Conservation (phyloP, 2,888 invertebrate species). For the Drosophila cracens region DNA sequence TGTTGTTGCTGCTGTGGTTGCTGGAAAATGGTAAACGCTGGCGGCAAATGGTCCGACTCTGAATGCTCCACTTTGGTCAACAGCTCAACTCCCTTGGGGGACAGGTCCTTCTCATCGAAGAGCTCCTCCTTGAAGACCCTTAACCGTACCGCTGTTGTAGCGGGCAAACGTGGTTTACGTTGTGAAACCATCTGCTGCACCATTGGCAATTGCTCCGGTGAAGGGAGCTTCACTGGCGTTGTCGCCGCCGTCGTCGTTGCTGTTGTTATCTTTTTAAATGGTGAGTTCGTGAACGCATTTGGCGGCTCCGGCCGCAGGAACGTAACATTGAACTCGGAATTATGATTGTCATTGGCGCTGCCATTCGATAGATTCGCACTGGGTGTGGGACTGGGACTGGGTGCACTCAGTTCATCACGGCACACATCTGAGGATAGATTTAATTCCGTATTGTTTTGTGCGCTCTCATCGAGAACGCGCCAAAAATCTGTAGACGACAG, state of each 20-base stretch:
- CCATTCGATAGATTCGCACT: slow-evolving; percentile 42
- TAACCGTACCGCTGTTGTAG: slow-evolving; percentile 68
- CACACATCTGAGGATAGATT: slow-evolving; percentile 61
- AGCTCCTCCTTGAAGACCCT: slow-evolving; percentile 78
- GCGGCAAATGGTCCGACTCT: slow-evolving; percentile 65
- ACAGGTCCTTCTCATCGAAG: slow-evolving; percentile 53
- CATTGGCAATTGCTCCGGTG: slow-evolving; percentile 55
- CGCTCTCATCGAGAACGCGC: slow-evolving; percentile 83
- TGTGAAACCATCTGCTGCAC: slow-evolving; percentile 42
- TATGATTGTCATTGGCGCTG: slow-evolving; percentile 58
- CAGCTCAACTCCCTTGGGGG: slow-evolving; percentile 16
- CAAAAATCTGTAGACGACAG: slow-evolving; percentile 84
- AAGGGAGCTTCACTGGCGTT: slow-evolving; percentile 61
- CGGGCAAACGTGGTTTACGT: slow-evolving; percentile 62
- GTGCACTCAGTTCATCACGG: slow-evolving; percentile 45
- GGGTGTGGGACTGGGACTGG: slow-evolving; percentile 37
- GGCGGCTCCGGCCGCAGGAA: slow-evolving; percentile 80
- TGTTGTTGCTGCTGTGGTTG: slow-evolving; percentile 35
- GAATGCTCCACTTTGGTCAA: slow-evolving; percentile 62
- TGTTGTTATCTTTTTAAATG: slow-evolving; percentile 69
- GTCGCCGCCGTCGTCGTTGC: slow-evolving; percentile 27
- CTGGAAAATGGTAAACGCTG: slow-evolving; percentile 71
- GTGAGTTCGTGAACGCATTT: slow-evolving; percentile 76
- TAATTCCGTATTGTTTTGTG: slow-evolving; percentile 79
- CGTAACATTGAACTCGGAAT: slow-evolving; percentile 78